Evolutionary conservation across 2,113 vertebrate genomes (phyloP), one percentile per base, ranked within the genome.

Genomic region (Octodon degus): DNA sequence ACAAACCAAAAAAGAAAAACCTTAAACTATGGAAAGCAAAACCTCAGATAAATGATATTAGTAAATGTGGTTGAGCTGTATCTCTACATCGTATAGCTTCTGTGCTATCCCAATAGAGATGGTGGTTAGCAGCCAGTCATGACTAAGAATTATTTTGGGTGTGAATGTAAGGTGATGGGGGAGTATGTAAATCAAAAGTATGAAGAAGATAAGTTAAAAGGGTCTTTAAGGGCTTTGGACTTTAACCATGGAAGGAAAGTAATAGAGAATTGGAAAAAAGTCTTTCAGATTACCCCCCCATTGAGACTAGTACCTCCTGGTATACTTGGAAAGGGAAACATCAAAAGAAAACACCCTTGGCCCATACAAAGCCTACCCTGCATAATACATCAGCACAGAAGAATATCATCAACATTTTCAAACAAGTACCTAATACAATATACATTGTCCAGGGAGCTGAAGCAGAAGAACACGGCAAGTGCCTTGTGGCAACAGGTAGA

Each of bases 241-340:
- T 90, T 88, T 55, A 37, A 90, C 86, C 12, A 7, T 34, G 4
- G 19, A 86, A 50, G 53, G 72, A 13, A 91, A 88, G 30, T 63
- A 5, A 43, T 0, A 0, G 55, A 63, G 74, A 86, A 60, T 24
- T 96, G 9, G 58, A 22, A 24, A 88, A 88, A 90, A n/a, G 6
- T 60, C 43, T 34, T 79, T 68, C 62, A 93, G 6, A 91, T 55
- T 68, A 80, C 3, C 8, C 83, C 32, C 43, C 19, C 70, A 60
- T 55, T 43, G 63, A 94, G 27, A 1, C 4, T 62, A 53, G n/a
- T 55, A 76, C 24, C 7, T 43, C 20, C 32, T 80, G 30, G 40
- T 86, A 58, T 93, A 94, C 83, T 89, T 80, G 40, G 65, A 92
- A 94, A 77, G 86, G 32, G 58, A 14, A 94, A 86, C 27, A 86